Evolutionary conservation across 2,113 vertebrate species (phyloP).

Genomic region (Antennarius striatus): DNA sequence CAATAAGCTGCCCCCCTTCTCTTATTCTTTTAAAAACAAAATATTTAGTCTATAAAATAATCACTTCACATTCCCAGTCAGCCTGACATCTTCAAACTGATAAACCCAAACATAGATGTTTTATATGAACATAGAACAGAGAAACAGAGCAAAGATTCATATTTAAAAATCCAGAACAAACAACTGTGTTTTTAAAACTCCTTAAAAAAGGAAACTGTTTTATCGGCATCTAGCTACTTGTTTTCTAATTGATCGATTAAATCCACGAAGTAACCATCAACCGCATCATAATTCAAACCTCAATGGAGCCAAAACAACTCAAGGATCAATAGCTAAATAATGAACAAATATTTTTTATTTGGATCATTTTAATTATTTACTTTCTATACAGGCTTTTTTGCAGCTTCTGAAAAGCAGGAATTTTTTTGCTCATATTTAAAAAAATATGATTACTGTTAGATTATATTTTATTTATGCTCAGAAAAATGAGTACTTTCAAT

Average conservation of each 20-base stretch:
- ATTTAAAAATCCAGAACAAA: background rate
- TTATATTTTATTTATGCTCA: background rate
- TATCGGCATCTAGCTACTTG: background rate
- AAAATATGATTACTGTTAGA: too few species aligned
- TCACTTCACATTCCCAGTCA: background rate
- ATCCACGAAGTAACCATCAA: background rate
- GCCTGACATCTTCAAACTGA: background rate
- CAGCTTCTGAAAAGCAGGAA: too few species aligned
- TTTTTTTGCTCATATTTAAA: too few species aligned
- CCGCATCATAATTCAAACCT: background rate
- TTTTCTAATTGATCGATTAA: background rate
- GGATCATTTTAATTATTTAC: too few species aligned
- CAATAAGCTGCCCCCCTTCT: too few species aligned
- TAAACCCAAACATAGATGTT: background rate
- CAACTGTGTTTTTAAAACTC: too few species aligned
- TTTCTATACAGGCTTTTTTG: too few species aligned
- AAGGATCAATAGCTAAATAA: background rate
- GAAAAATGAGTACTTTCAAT: too few species aligned
- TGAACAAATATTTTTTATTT: too few species aligned
- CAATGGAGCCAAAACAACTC: background rate
- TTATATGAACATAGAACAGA: background rate
- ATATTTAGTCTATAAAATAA: background rate
- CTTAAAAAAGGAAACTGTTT: too few species aligned
- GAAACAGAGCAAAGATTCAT: background rate
- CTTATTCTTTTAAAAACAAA: background rate